Evolutionary conservation across 2,797 vertebrate species (phyloP), one percentile per base, ranked within the genome.

Genomic region (Eulemur albifrons): DNA sequence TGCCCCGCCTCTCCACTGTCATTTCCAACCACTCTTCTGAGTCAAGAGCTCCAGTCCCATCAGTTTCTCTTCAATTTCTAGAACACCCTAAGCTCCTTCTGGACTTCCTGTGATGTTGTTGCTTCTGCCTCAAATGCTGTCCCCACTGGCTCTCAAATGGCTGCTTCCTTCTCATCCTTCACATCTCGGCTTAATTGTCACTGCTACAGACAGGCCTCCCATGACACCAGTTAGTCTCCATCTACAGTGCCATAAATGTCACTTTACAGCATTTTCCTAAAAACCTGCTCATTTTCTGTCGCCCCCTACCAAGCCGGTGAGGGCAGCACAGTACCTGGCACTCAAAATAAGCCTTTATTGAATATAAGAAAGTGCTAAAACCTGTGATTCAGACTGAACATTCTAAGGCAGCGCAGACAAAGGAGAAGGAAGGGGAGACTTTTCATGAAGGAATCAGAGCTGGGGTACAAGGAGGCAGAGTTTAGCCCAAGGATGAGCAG

Each of bases 201-300:
- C 52, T 0, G 2, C 75, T 80, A 21, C 35, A 43, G 63, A 95
- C n/a, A 23, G 61, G 77, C 67, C 17, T 96, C 96, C 81, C 88
- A 40, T 0, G 77, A 81, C 67, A 69, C 88, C 86, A 70, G 88
- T 67, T 20, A 83, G 93, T 73, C 90, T 59, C 91, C n/a, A 75
- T 43, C 77, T 48, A 12, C 23, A 2, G 43, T 21, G 86, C 89
- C 69, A 10, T 30, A 65, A 88, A 89, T 15, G 92, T 25, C 94
- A 80, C 83, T 75, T 73, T 17, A 35, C 1, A 63, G 86, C 69
- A 38, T 76, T 18, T n/a, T 59, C 75, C 79, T 80, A 67, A 17
- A 63, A 59, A 76, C 92, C 87, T 67, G 32, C 94, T 7, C 40
- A 50, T 72, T 20, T 52, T 52, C 88, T 67, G 61, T 45, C 48